A percentile compares a stretch with the other conserved stretches of the same genome.
Evolutionary conservation across 2,113 vertebrate genomes (phyloP).

Genomic region (Pteropus alecto): DNA sequence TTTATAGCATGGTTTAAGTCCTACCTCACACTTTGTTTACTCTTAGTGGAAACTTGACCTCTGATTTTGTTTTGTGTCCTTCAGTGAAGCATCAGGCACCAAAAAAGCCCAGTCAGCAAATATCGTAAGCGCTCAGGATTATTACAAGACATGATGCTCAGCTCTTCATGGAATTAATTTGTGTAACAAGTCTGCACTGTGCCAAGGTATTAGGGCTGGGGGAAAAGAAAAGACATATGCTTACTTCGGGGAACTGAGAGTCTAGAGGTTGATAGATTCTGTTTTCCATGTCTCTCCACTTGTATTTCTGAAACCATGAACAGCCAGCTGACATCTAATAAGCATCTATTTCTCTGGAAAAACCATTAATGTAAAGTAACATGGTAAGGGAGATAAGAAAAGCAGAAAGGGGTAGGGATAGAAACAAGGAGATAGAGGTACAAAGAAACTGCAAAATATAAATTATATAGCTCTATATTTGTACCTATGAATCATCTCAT

Average conservation of each 20-base stretch:
- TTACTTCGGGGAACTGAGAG: not conserved
- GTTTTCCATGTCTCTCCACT: not conserved
- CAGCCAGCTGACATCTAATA: not conserved
- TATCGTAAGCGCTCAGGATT: not conserved
- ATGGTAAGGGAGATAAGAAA: not conserved
- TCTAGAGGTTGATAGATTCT: not conserved
- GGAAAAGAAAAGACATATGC: not conserved
- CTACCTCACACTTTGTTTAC: not conserved
- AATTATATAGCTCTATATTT: not conserved
- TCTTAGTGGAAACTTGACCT: not conserved
- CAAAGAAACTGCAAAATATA: fast-evolving
- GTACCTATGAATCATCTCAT: not conserved
- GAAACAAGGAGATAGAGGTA: fast-evolving
- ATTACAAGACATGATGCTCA: not conserved
- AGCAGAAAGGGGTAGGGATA: not conserved
- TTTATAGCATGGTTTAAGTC: not conserved
- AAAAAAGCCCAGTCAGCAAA: not conserved
- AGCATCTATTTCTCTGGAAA: not conserved
- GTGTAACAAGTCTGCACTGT: not conserved
- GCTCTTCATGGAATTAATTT: not conserved
- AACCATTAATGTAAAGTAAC: not conserved
- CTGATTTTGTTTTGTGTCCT: not conserved
- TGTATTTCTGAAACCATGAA: not conserved
- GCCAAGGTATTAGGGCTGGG: not conserved
- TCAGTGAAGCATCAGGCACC: not conserved